Conservation (phyloP, 2,113 vertebrate species). For the Numenius arquata region DNA sequence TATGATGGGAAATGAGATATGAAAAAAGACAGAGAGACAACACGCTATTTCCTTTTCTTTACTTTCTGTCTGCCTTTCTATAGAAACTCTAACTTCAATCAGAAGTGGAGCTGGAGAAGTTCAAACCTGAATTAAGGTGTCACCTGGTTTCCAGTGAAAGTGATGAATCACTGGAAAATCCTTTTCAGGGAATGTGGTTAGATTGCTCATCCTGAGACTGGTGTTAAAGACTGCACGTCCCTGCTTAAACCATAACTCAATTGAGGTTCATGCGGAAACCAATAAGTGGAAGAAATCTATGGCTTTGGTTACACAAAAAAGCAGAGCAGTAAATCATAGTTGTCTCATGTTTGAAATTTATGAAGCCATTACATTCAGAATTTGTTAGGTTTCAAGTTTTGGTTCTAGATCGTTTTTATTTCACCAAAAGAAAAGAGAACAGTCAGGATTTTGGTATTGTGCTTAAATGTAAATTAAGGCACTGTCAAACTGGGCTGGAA, state of each 20-base stretch:
- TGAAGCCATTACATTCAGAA: neutral
- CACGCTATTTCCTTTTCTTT: neutral
- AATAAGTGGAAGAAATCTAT: constrained; percentile 56
- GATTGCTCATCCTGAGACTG: constrained; percentile 2
- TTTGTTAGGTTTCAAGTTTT: constrained; percentile 23
- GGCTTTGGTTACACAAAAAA: constrained; percentile 17
- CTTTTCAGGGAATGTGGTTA: constrained; percentile 32
- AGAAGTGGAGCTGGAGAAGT: constrained; percentile 5
- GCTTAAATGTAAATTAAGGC: neutral
- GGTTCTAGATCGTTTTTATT: constrained; percentile 6
- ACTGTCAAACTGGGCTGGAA: neutral
- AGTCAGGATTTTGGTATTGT: neutral
- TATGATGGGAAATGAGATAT: constrained; percentile 26
- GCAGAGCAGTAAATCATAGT: constrained; percentile 24
- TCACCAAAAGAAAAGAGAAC: neutral
- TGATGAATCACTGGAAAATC: constrained; percentile 42
- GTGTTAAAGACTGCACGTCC: constrained; percentile 40
- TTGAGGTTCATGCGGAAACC: constrained; percentile 42
- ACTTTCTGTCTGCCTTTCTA: constrained; percentile 5
- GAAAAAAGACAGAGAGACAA: neutral
- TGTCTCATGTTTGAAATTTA: constrained; percentile 21
- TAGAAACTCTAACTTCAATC: constrained; percentile 7
- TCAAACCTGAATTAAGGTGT: constrained; percentile 41
- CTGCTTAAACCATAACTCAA: constrained; percentile 34
- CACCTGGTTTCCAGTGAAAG: constrained; percentile 44